phyloP scores from a whole-genome alignment of 2,888 invertebrate species.

The Ormyrus labotus region DNA sequence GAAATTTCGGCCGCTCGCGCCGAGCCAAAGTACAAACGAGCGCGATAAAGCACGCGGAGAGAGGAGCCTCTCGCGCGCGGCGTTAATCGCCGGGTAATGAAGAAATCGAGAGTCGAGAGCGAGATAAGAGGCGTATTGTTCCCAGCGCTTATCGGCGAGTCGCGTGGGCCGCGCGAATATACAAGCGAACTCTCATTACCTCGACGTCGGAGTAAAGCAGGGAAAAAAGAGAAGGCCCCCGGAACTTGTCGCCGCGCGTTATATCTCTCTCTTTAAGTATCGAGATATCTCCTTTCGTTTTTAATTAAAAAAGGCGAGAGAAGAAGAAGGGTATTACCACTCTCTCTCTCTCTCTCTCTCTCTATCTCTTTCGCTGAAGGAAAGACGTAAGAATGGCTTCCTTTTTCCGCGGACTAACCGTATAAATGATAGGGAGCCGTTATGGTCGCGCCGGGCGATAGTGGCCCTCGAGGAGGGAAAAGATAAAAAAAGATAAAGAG shows the following conservation, averaged over 20 bases:
- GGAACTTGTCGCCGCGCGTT: slow-evolving; percentile 42
- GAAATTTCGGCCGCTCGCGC: too few species aligned
- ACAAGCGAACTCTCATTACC: background rate
- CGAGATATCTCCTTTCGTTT: slow-evolving; percentile 50
- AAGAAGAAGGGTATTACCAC: background rate
- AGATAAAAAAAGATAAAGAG: slow-evolving; percentile 54
- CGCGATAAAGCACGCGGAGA: too few species aligned
- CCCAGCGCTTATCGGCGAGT: background rate
- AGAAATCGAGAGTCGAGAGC: slow-evolving; percentile 22
- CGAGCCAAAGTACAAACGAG: too few species aligned
- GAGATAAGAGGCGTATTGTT: slow-evolving; percentile 36
- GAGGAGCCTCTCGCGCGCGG: too few species aligned
- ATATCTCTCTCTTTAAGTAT: slow-evolving; percentile 49
- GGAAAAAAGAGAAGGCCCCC: slow-evolving; percentile 49
- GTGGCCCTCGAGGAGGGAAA: slow-evolving; percentile 3
- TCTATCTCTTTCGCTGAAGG: slow-evolving; percentile 26
- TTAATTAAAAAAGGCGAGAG: slow-evolving; percentile 50
- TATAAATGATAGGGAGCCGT: slow-evolving; percentile 74
- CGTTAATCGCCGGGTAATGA: slow-evolving; percentile 37
- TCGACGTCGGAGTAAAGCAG: slow-evolving; percentile 10
- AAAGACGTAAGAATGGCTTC: slow-evolving; percentile 35
- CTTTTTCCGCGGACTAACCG: slow-evolving; percentile 13
- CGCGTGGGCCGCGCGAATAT: background rate
- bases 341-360: slow-evolving; percentile 33
- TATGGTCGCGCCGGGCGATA: slow-evolving; percentile 64